Percentiles rank a stretch among this genome's conserved stretches.
phyloP scores from a whole-genome alignment of 2,797 vertebrate species.

The Nyctibius grandis region DNA sequence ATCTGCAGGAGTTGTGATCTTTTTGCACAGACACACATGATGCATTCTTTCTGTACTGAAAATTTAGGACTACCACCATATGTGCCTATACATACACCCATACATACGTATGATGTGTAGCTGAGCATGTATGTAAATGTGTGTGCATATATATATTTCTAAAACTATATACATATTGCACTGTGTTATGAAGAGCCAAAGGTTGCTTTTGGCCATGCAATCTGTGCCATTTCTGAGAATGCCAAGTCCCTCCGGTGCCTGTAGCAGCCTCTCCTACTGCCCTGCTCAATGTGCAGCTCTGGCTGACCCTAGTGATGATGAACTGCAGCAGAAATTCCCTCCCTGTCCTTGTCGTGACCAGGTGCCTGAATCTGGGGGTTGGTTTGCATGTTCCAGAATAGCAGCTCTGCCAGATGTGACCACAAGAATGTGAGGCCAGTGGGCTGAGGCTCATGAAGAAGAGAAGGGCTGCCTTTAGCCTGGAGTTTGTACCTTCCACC shows the following conservation, averaged over 20 bases:
- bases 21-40: neutral
- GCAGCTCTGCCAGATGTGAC: neutral
- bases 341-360: neutral
- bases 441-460: neutral
- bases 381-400: neutral
- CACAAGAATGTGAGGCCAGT: neutral
- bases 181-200: neutral
- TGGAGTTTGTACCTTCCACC: neutral
- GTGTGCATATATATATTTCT: neutral
- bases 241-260: accelerated
- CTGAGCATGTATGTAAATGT: neutral
- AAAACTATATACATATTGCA: neutral
- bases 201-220: neutral
- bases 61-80: neutral
- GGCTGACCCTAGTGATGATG: neutral
- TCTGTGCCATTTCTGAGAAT: neutral
- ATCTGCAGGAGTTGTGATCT: neutral
- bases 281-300: accelerated
- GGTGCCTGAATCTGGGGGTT: neutral
- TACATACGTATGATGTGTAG: accelerated
- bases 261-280: neutral
- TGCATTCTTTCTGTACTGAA: neutral
- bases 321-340: neutral
- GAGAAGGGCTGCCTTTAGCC: neutral
- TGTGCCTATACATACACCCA: neutral